These are phyloP conservation scores for Drosophila nr. perissopoda DNA, from an alignment of 2,888 invertebrate species.

Conservation along the genomic window DNA sequence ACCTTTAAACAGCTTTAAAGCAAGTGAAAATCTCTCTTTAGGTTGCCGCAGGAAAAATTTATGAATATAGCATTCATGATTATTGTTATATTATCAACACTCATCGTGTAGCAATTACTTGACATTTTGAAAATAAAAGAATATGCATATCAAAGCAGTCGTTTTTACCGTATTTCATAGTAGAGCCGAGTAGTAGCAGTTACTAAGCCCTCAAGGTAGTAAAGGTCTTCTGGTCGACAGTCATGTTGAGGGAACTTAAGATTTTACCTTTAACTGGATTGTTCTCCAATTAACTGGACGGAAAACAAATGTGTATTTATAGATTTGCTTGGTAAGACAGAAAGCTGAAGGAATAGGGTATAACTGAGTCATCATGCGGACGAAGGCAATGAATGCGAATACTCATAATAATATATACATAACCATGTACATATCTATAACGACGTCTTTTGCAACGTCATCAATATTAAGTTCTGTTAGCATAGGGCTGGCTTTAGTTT, in stretches of 20 bases:
- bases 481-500: conserved; percentile 10
- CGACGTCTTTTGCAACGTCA: conserved; percentile 18
- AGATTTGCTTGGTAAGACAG: not conserved
- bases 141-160: conserved; percentile 3
- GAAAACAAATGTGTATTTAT: not conserved
- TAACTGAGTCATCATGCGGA: not conserved
- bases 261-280: not conserved
- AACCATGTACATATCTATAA: conserved; percentile 1
- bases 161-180: not conserved
- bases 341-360: conserved; percentile 2
- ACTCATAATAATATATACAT: not conserved
- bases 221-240: not conserved
- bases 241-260: not conserved
- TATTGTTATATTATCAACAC: not conserved
- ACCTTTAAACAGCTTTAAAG: conserved; percentile 9
- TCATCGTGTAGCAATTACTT: not conserved
- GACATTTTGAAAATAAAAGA: not conserved
- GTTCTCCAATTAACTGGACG: not conserved
- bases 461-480: conserved; percentile 16
- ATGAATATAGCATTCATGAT: not conserved
- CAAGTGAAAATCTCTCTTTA: not conserved
- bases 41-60: not conserved
- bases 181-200: not conserved
- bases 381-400: not conserved
- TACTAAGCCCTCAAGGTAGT: not conserved